Evolutionary conservation across 1,140 invertebrate species (phyloP).

Genomic region (Drosophila cardini): DNA sequence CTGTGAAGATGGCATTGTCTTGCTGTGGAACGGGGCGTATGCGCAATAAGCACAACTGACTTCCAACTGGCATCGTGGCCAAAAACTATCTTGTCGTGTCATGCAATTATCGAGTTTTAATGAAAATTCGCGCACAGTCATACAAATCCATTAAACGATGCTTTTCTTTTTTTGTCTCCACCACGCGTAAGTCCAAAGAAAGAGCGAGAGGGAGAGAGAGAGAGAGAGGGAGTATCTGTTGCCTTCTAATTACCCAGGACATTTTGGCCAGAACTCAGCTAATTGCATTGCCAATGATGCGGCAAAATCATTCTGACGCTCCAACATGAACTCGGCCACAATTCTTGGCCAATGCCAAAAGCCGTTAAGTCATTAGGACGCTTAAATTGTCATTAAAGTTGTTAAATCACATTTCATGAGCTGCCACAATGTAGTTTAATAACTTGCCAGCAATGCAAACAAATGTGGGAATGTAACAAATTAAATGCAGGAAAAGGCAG

Average conservation of each 20-base stretch:
- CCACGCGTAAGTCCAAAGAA: slow-evolving; percentile 1
- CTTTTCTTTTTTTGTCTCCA: slow-evolving; percentile 10
- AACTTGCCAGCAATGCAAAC: slow-evolving; percentile 28
- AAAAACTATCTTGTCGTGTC: slow-evolving; percentile 68
- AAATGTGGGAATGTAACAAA: slow-evolving; percentile 27
- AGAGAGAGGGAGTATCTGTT: slow-evolving; percentile 15
- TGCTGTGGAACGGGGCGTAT: background rate
- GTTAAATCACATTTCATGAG: slow-evolving; percentile 33
- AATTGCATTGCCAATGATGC: slow-evolving; percentile 78
- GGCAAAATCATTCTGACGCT: slow-evolving; percentile 72
- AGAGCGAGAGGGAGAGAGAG: background rate
- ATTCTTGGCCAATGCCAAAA: slow-evolving; percentile 13
- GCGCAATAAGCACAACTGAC: slow-evolving; percentile 29
- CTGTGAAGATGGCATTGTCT: slow-evolving; percentile 12
- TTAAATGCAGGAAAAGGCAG: slow-evolving; percentile 33
- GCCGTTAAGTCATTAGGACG: slow-evolving; percentile 76
- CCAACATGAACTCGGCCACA: slow-evolving; percentile 15
- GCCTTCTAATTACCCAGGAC: slow-evolving; percentile 67
- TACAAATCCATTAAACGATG: slow-evolving; percentile 57
- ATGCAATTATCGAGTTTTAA: slow-evolving; percentile 82
- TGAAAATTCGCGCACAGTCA: slow-evolving; percentile 76
- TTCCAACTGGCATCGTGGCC: background rate
- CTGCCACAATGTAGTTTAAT: slow-evolving; percentile 40
- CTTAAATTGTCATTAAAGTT: slow-evolving; percentile 68
- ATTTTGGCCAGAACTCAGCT: slow-evolving; percentile 48